phyloP scores from a whole-genome alignment of 2,888 invertebrate species.

The Leuctra nigra region DNA sequence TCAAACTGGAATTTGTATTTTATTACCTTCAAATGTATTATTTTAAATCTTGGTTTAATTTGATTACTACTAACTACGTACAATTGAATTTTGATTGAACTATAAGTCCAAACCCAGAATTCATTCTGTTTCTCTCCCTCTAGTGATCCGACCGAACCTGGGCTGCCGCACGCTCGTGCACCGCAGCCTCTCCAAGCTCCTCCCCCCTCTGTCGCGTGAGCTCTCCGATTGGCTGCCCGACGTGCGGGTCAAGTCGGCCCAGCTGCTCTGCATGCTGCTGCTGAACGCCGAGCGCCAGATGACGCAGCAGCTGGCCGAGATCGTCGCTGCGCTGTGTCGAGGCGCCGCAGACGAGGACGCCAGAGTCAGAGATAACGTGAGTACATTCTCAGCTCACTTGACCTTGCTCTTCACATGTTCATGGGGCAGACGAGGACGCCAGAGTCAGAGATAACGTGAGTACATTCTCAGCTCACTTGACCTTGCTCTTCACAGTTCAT shows the following conservation, averaged over 20 bases:
- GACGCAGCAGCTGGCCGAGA: slow-evolving; percentile 58
- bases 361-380: slow-evolving; percentile 52
- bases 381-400: slow-evolving; percentile 15
- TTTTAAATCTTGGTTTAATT: no score
- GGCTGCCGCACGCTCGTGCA: slow-evolving; percentile 78
- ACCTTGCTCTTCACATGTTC: background rate
- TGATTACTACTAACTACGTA: no score
- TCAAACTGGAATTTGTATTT: no score
- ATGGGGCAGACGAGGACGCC: slow-evolving; percentile 21
- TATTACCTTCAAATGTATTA: slow-evolving; percentile 53
- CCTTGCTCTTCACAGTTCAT: background rate
- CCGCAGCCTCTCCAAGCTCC: slow-evolving; percentile 64
- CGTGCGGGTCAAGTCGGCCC: slow-evolving; percentile 62
- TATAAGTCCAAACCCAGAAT: background rate
- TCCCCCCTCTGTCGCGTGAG: slow-evolving; percentile 63
- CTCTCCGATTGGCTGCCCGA: slow-evolving; percentile 69
- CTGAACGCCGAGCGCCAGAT: slow-evolving; percentile 67
- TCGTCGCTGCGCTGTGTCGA: slow-evolving; percentile 52
- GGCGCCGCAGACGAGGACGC: slow-evolving; percentile 61
- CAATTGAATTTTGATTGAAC: no score
- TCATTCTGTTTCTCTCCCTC: background rate
- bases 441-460: slow-evolving; percentile 47
- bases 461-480: background rate
- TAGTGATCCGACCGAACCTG: slow-evolving; percentile 71
- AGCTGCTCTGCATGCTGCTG: slow-evolving; percentile 63